Base-by-base conservation (phyloP, 2,888 invertebrate genomes). In the Xestoiulus laeticollis region DNA sequence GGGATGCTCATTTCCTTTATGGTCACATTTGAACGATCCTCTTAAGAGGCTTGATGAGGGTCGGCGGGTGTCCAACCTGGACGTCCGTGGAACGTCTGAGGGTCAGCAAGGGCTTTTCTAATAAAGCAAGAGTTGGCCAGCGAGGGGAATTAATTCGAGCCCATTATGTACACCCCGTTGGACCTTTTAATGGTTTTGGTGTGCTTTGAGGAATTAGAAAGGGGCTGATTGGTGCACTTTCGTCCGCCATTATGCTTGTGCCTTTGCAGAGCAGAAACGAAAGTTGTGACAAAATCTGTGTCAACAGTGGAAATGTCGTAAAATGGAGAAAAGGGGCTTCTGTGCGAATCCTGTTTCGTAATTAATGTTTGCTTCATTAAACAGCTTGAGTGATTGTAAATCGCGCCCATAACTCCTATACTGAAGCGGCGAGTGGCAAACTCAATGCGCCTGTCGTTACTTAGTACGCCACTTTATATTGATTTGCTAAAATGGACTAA, bases 321-420 rank as follows among this genome's bases (percentile, higher is more conserved):
- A 68, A 68, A 68, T 26, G 19, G 26, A 68, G 68, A 68, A 68
- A 43, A 68, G 68, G 68, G 68, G 68, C 68, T 68, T 68, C 68
- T 68, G 68, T 68, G 68, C 68, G 68, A 68, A 68, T 68, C 68
- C 68, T 68, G 68, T 68, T 26, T 12, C 22, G 68, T 68, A 68
- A 68, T 68, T 68, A 68, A 68, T 68, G 68, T 68, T 68, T 68
- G 68, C 68, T 68, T 68, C 68, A 68, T 68, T 68, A 68, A 68
- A 68, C 68, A 68, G 68, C 68, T 68, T 68, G 68, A 68, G 68
- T 68, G 68, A 68, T 68, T 68, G 68, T 68, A 68, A 68, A 68
- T 68, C 68, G 68, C 22, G 68, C 22, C 26, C 68, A 68, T 68
- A 68, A 68, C 22, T 68, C 68, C 68, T n/a, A n/a, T 8, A 59